Evolutionary conservation across 2,113 vertebrate genomes (phyloP).

Genomic region (Pelvicachromis taeniatus): DNA sequence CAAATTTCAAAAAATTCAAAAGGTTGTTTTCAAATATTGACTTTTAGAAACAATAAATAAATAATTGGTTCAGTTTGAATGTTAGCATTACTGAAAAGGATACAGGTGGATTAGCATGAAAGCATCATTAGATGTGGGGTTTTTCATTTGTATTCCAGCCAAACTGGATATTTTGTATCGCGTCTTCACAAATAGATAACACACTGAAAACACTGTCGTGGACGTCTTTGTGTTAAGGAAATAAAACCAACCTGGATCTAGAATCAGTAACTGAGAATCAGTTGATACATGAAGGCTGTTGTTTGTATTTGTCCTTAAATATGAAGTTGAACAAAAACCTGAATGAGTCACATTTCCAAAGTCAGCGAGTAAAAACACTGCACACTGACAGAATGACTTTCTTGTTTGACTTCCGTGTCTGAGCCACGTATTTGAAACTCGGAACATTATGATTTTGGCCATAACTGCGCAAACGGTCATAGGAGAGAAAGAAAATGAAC

Average conservation of each 20-base stretch:
- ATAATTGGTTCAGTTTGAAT: not conserved
- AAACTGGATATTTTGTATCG: not conserved
- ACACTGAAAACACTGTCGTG: not conserved
- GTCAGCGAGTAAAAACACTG: not conserved
- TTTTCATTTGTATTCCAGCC: not conserved
- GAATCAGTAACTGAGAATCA: not conserved
- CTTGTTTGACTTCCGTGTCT: not conserved
- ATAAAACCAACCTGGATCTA: not conserved
- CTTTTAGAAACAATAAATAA: not conserved
- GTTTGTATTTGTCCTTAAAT: not conserved
- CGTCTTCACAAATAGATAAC: not conserved
- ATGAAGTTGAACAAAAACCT: not conserved
- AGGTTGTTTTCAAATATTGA: not conserved
- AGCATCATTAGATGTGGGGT: rapidly evolving
- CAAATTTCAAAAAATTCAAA: not conserved
- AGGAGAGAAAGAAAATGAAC: not conserved
- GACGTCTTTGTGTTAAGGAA: not conserved
- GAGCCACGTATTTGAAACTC: not conserved
- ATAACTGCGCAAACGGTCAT: not conserved
- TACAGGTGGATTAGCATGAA: not conserved
- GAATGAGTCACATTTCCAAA: not conserved
- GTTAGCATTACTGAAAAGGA: not conserved
- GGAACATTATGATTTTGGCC: rapidly evolving
- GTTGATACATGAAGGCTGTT: rapidly evolving
- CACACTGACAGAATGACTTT: not conserved